Percentiles rank a stretch among this genome's conserved stretches.
phyloP scores from a whole-genome alignment of 1,140 invertebrate species.

The Microplitis mediator region DNA sequence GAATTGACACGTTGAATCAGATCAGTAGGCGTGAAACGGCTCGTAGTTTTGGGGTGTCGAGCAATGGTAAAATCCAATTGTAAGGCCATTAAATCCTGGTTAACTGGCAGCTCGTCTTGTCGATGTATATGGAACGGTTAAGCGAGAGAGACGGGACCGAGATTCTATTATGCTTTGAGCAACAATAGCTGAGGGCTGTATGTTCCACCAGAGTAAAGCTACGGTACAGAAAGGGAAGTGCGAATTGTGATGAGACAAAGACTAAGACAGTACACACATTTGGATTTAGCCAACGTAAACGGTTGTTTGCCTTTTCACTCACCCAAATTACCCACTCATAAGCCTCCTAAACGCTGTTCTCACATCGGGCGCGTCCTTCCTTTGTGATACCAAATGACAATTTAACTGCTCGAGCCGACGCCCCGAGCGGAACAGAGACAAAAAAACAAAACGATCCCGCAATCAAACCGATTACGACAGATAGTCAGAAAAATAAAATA shows the following conservation, averaged over 20 bases:
- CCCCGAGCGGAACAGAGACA: neutral
- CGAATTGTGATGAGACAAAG: constrained; percentile 10
- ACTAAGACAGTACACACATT: constrained; percentile 5
- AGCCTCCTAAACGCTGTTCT: constrained; percentile 17
- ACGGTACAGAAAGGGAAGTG: constrained; percentile 7
- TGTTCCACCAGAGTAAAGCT: constrained; percentile 27
- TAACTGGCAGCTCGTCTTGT: constrained; percentile 35
- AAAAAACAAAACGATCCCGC: neutral
- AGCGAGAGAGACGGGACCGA: constrained; percentile 34
- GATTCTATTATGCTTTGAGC: constrained; percentile 63
- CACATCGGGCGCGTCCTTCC: constrained; percentile 27
- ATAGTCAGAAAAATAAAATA: too few species aligned
- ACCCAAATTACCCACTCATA: constrained; percentile 29
- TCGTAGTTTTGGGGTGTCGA: constrained; percentile 25
- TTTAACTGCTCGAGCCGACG: constrained; percentile 39
- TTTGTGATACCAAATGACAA: constrained; percentile 42
- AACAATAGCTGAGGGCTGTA: constrained; percentile 60
- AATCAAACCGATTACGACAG: neutral
- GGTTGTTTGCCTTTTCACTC: constrained; percentile 34
- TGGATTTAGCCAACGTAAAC: constrained; percentile 9
- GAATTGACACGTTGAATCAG: constrained; percentile 30
- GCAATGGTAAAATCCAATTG: constrained; percentile 63
- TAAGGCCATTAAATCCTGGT: constrained; percentile 59
- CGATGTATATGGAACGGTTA: neutral
- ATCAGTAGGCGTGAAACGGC: constrained; percentile 56